Evolutionary conservation across 2,888 invertebrate species (phyloP).

Genomic region (Dasypogon diadema): DNA sequence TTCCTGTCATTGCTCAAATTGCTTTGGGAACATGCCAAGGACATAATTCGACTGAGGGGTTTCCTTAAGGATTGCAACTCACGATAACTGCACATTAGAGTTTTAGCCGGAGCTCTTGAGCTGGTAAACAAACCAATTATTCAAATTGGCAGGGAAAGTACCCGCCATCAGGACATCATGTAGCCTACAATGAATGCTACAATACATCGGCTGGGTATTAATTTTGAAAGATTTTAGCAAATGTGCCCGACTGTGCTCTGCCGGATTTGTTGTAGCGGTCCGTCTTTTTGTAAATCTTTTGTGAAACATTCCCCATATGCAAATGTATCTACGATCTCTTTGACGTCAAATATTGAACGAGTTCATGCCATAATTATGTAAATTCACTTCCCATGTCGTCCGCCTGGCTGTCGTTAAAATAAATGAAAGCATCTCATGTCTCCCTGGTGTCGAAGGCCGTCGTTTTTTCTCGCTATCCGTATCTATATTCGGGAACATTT

Average conservation of each 20-base stretch:
- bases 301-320: constrained; percentile 29
- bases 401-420: constrained; percentile 57
- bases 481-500: neutral
- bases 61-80: constrained; percentile 16
- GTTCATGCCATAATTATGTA: constrained; percentile 45
- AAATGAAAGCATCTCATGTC: constrained; percentile 39
- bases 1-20: constrained; percentile 37
- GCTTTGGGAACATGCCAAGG: constrained; percentile 41
- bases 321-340: constrained; percentile 14
- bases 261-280: no score
- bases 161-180: neutral
- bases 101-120: neutral
- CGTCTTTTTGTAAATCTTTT: constrained; percentile 26
- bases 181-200: constrained; percentile 4
- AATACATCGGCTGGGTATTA: neutral
- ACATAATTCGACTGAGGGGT: constrained; percentile 27
- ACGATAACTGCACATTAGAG: neutral
- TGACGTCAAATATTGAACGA: constrained; percentile 40
- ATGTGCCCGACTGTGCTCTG: neutral
- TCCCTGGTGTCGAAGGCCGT: constrained; percentile 29
- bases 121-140: constrained; percentile 40
- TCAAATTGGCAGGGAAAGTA: constrained; percentile 16
- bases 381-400: constrained; percentile 57
- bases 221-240: neutral
- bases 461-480: neutral